A percentile compares a stretch with the other conserved stretches of the same genome.
Conservation (phyloP, 2,113 vertebrate species). For the Gambusia affinis region DNA sequence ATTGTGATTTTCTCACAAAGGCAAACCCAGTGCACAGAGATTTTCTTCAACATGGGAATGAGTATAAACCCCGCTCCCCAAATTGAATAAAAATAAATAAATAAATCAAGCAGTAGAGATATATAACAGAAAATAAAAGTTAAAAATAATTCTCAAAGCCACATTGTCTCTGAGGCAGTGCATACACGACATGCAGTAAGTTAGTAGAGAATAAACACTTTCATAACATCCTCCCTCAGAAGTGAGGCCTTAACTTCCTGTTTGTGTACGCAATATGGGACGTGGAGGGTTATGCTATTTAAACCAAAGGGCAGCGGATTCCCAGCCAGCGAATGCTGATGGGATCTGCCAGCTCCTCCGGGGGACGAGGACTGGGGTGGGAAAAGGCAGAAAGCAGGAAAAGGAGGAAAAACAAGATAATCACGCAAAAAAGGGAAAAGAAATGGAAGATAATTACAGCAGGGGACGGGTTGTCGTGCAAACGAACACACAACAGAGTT, state of each 20-base stretch:
- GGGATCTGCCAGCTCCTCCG: conserved; percentile 70
- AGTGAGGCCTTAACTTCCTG: conserved; percentile 74
- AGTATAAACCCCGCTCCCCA: neutral
- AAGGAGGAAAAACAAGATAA: conserved; percentile 46
- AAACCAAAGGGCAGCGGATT: conserved; percentile 80
- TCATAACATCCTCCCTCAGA: conserved; percentile 67
- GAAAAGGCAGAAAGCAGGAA: conserved; percentile 49
- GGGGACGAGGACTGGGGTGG: conserved; percentile 53
- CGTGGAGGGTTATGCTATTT: conserved; percentile 72
- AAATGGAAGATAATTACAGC: conserved; percentile 20
- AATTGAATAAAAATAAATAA: neutral
- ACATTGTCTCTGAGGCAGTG: neutral
- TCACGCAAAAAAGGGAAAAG: conserved; percentile 8
- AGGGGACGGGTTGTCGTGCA: neutral
- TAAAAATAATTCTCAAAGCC: neutral
- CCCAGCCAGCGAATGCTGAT: conserved; percentile 66
- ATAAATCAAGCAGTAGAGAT: neutral
- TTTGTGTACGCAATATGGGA: conserved; percentile 73
- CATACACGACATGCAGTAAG: conserved; percentile 1
- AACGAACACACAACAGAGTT: neutral
- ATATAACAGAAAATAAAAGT: neutral
- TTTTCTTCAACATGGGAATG: conserved; percentile 41
- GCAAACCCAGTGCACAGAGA: conserved; percentile 51
- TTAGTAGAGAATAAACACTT: conserved; percentile 58
- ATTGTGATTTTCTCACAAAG: conserved; percentile 61